Evolutionary conservation across 2,797 vertebrate genomes (phyloP), one percentile per base, ranked within the genome.

Genomic region (Delichon dasypus): DNA sequence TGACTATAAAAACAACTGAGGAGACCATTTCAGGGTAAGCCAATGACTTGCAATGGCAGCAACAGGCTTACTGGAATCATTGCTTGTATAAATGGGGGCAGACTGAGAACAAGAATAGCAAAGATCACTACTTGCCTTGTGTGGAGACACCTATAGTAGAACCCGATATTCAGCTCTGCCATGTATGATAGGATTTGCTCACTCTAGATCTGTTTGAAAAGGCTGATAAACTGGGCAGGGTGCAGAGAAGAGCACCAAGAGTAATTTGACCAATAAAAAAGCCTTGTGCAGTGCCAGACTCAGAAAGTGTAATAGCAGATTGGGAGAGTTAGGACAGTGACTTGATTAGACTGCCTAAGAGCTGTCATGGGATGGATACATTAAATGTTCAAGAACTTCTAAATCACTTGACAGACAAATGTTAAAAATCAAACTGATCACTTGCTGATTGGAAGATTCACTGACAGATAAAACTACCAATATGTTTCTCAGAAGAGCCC

Each of bases 391-490:
- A 55, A 73, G 42, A 83, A 38, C 38, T 93, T 88, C 77, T 73
- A 29, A 9, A 21, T 42, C 76, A 62, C 22, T 40, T 62, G 22
- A 67, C 5, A 48, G 44, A 73, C 57, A 82, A 68, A 23, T 23
- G 16, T 36, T 60, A 79, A 85, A 88, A 89, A 61, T 85, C 58
- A 58, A 88, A 78, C 11, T 32, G 58, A 85, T 83, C 32, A 65
- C 18, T 40, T 88, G 71, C 47, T 80, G 53, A 67, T 3, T 30
- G 55, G 32, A 83, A 83, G 61, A 77, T 38, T 27, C 25, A n/a
- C 53, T 64, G 51, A 83, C 0, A 9, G 53, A 50, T n/a, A 68
- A 71, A 93, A 74, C 34, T 32, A 76, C 50, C 38, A 54, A 67
- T 90, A 84, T 4, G 7, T 26, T 65, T 78, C 50, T 40, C 74